Evolutionary conservation across 2,113 vertebrate species (phyloP).

Genomic region (Cricetomys ansorgei): DNA sequence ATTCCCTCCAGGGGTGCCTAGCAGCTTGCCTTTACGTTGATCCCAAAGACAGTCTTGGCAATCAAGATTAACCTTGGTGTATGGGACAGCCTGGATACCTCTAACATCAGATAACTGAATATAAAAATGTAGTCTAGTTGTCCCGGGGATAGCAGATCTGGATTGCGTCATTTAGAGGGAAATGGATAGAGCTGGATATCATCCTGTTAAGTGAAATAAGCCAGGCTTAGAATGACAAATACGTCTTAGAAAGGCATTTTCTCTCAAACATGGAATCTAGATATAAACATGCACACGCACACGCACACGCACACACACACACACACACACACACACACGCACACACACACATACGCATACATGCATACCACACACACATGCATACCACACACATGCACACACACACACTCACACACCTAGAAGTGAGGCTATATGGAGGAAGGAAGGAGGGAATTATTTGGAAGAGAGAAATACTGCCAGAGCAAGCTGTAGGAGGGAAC

Average conservation of each 20-base stretch:
- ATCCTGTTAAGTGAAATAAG: neutral
- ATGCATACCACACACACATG: too few relatives aligned
- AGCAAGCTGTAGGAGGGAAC: neutral
- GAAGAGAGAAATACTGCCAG: neutral
- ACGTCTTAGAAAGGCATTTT: neutral
- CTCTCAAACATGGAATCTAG: neutral
- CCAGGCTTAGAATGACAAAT: neutral
- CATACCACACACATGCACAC: too few relatives aligned
- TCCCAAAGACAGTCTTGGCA: neutral
- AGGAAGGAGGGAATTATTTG: neutral
- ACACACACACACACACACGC: neutral
- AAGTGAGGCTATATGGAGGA: neutral
- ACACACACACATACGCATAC: too few relatives aligned
- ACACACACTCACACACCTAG: too few relatives aligned
- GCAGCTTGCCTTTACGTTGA: neutral
- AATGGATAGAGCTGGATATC: neutral
- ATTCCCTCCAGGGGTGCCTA: neutral
- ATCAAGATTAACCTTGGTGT: too few relatives aligned
- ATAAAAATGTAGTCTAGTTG: neutral
- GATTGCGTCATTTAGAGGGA: neutral
- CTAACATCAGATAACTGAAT: neutral
- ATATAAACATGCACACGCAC: neutral
- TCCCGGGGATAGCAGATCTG: neutral
- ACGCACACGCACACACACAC: neutral
- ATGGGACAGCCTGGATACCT: neutral